Evolutionary conservation across 2,797 vertebrate species (phyloP).

Genomic region (Mico argentatus): DNA sequence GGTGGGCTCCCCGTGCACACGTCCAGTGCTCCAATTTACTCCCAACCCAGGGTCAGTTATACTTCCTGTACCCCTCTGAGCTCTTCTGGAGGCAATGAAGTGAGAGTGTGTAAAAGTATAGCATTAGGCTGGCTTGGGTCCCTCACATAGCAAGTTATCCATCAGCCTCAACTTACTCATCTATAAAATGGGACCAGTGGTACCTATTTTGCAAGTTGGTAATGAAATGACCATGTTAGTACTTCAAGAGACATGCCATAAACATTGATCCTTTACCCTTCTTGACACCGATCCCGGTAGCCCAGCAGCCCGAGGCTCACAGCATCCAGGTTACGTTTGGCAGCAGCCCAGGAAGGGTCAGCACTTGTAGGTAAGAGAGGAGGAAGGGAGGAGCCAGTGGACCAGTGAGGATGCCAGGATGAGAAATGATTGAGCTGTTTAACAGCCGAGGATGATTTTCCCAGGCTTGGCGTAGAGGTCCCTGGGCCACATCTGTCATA

Average conservation of each 20-base stretch:
- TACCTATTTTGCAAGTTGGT: background rate
- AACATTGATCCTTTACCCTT: background rate
- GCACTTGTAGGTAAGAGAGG: background rate
- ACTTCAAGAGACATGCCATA: background rate
- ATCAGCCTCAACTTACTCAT: background rate
- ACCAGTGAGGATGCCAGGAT: background rate
- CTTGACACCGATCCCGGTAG: background rate
- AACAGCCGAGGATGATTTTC: background rate
- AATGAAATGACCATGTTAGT: background rate
- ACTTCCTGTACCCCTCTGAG: background rate
- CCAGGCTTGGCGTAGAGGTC: background rate
- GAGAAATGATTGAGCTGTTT: background rate
- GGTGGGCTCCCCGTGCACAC: too few relatives aligned
- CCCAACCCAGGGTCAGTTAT: background rate
- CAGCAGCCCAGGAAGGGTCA: background rate
- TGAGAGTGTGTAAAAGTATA: background rate
- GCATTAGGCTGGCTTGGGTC: background rate
- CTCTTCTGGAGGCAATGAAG: background rate
- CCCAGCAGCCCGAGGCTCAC: background rate
- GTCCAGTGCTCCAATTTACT: background rate
- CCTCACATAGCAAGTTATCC: background rate
- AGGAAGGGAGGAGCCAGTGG: background rate
- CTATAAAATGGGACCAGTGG: background rate
- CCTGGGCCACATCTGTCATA: slow-evolving; percentile 3
- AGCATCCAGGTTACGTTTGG: too few relatives aligned